Conservation (phyloP, 2,113 vertebrate species). For the Pterocles burchelli region DNA sequence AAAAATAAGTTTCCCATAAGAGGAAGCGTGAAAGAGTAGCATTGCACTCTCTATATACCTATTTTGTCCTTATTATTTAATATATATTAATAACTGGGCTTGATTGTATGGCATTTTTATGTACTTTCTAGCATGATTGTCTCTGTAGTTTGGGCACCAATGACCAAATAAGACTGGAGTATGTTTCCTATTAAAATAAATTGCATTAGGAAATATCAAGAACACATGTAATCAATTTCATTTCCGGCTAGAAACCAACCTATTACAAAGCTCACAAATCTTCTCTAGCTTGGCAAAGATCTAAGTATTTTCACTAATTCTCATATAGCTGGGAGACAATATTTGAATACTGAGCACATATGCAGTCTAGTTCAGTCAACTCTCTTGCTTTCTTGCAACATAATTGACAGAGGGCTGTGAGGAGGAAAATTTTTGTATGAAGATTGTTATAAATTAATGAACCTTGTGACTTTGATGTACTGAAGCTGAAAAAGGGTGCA, state of each 20-base stretch:
- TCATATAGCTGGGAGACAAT: neutral
- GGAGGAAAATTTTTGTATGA: neutral
- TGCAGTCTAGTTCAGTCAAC: neutral
- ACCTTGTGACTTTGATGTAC: neutral
- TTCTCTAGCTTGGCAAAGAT: neutral
- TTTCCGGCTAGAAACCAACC: neutral
- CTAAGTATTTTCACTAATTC: conserved; percentile 17
- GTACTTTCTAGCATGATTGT: neutral
- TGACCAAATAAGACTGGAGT: neutral
- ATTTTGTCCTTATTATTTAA: neutral
- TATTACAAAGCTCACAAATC: neutral
- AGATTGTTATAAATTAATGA: conserved; percentile 37
- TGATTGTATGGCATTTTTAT: neutral
- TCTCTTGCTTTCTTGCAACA: neutral
- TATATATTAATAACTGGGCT: neutral
- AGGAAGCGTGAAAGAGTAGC: neutral
- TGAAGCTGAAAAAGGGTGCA: neutral
- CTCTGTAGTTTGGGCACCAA: neutral
- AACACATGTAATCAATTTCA: neutral
- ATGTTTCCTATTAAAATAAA: neutral
- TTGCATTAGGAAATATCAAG: neutral
- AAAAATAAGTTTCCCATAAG: neutral
- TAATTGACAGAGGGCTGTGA: conserved; percentile 1
- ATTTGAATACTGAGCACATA: neutral
- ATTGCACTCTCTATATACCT: neutral